phyloP scores from a whole-genome alignment of 2,888 invertebrate species.

The Antheraea assamensis region DNA sequence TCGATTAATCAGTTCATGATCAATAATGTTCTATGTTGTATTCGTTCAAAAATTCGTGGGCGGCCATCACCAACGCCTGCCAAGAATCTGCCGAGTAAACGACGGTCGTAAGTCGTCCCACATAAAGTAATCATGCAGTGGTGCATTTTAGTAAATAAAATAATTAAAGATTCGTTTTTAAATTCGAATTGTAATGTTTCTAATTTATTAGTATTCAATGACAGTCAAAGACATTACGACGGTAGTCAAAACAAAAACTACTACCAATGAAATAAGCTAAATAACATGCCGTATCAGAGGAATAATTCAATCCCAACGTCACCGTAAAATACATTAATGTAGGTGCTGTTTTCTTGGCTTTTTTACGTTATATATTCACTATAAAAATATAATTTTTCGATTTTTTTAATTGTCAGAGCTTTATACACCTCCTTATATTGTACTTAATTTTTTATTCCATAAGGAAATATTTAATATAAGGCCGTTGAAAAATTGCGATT shows the following conservation, averaged over 20 bases:
- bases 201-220: neutral
- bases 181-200: neutral
- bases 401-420: neutral
- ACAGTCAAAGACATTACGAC: neutral
- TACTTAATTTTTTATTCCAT: too few relatives aligned
- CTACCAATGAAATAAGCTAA: neutral
- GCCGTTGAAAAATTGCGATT: neutral
- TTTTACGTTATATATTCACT: neutral
- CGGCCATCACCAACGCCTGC: neutral
- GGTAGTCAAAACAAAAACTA: constrained; percentile 3
- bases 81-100: neutral
- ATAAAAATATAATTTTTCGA: neutral
- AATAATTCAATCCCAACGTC: neutral
- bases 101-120: neutral
- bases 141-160: neutral
- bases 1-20: neutral
- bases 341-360: neutral
- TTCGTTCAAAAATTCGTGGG: neutral
- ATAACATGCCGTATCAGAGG: neutral
- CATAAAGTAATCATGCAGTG: neutral
- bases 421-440: neutral
- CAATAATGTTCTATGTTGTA: neutral
- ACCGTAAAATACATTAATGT: neutral
- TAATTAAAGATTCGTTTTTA: neutral
- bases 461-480: neutral